A percentile compares a stretch with the other conserved stretches of the same genome.
Conservation (phyloP, 92 coral and sea anemone species). For the Pocillopora grandis region DNA sequence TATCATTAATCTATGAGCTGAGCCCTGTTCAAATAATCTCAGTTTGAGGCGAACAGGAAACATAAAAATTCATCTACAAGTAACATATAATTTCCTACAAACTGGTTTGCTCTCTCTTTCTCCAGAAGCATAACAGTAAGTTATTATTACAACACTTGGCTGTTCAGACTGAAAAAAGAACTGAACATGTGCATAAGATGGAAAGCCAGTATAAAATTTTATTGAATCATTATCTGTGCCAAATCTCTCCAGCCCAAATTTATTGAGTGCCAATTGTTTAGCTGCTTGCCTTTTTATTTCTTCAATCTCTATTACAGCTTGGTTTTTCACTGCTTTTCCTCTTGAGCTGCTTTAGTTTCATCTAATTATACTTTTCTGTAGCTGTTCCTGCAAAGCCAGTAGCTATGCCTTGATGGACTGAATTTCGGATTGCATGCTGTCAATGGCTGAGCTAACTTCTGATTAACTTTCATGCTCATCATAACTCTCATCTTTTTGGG, state of each 20-base stretch:
- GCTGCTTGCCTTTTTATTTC: constrained; percentile 19
- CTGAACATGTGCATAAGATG: constrained; percentile 42
- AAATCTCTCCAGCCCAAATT: constrained; percentile 62
- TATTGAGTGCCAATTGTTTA: constrained; percentile 26
- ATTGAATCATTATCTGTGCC: constrained; percentile 44
- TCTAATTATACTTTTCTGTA: too few relatives aligned
- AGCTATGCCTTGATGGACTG: too few relatives aligned
- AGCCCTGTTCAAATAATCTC: constrained; percentile 59
- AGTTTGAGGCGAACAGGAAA: constrained; percentile 48
- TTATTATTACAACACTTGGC: constrained; percentile 56
- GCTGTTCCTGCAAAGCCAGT: too few relatives aligned
- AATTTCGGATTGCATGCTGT: too few relatives aligned
- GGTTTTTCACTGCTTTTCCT: background rate
- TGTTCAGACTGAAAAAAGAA: constrained; percentile 32
- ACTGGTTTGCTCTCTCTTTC: constrained; percentile 28
- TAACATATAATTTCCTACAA: constrained; percentile 8
- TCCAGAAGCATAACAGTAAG: constrained; percentile 51
- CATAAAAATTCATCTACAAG: constrained; percentile 57
- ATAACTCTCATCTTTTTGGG: too few relatives aligned
- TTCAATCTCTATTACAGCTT: constrained; percentile 28
- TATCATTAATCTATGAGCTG: constrained; percentile 60
- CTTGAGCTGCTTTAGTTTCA: too few relatives aligned
- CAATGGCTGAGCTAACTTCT: too few relatives aligned
- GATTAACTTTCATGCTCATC: too few relatives aligned
- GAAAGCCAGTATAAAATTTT: constrained; percentile 54